Conservation (phyloP, 2,888 invertebrate genomes). For the Idaea biselata region DNA sequence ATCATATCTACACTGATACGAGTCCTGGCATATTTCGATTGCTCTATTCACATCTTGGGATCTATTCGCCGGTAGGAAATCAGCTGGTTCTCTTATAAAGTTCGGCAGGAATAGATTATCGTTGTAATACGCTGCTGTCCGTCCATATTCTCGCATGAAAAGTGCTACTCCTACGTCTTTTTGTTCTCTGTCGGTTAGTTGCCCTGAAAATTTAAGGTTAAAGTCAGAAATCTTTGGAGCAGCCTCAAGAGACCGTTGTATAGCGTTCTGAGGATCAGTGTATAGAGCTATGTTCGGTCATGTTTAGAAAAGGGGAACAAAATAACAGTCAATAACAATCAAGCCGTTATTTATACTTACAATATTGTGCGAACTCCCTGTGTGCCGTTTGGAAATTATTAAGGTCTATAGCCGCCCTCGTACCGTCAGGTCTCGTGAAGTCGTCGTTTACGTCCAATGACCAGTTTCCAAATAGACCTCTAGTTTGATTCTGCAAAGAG, state of each 20-base stretch:
- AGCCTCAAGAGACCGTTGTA: no score
- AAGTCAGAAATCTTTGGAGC: not conserved
- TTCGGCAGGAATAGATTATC: slow-evolving; percentile 89
- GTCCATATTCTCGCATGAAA: slow-evolving; percentile 89
- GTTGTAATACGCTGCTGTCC: slow-evolving; percentile 90
- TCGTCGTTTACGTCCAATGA: slow-evolving; percentile 91
- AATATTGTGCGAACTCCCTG: slow-evolving; percentile 88
- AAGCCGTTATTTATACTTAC: slow-evolving; percentile 62
- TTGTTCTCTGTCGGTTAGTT: slow-evolving; percentile 89
- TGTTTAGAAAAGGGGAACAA: no score
- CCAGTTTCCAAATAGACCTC: slow-evolving; percentile 95
- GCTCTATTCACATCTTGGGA: slow-evolving; percentile 83
- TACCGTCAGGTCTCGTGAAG: slow-evolving; percentile 87
- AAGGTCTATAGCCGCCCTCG: slow-evolving; percentile 68
- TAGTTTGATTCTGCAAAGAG: slow-evolving; percentile 89
- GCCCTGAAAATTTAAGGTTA: slow-evolving; percentile 76
- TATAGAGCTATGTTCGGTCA: no score
- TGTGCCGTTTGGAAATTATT: slow-evolving; percentile 88
- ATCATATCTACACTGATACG: slow-evolving; percentile 93
- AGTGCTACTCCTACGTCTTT: slow-evolving; percentile 86
- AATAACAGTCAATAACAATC: no score
- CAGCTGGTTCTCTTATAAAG: slow-evolving; percentile 84
- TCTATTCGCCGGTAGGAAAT: slow-evolving; percentile 88
- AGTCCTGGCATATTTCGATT: slow-evolving; percentile 87
- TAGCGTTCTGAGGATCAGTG: no score